A percentile compares a stretch with the other conserved stretches of the same genome.
Conservation (phyloP, 2,113 vertebrate genomes). For the Centropristis striata region DNA sequence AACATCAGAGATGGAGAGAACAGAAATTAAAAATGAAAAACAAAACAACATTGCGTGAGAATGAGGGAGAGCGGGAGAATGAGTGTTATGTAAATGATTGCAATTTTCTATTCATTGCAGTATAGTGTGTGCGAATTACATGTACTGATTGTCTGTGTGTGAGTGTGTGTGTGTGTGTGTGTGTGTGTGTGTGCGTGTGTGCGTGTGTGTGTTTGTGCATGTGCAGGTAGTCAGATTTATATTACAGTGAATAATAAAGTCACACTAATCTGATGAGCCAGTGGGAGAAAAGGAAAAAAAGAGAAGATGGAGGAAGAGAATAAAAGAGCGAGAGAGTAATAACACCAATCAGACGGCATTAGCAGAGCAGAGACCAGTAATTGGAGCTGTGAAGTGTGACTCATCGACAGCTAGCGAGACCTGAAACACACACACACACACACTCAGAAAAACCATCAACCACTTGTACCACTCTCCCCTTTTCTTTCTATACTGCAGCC, state of each 20-base stretch:
- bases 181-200: background rate
- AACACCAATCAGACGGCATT: conserved; percentile 71
- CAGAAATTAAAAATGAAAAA: background rate
- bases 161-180: background rate
- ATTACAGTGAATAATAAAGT: conserved; percentile 35
- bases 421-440: conserved; percentile 33
- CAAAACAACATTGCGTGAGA: background rate
- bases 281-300: background rate
- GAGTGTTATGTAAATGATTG: background rate
- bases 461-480: conserved; percentile 24
- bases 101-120: no score
- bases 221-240: conserved; percentile 5
- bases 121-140: background rate
- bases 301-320: conserved; percentile 9
- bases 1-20: background rate
- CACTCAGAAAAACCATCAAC: conserved; percentile 31
- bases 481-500: conserved; percentile 10
- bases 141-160: background rate
- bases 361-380: conserved; percentile 62
- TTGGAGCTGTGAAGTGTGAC: conserved; percentile 66
- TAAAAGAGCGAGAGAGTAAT: conserved; percentile 50
- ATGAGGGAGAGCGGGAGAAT: background rate
- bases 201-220: background rate
- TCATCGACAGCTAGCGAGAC: conserved; percentile 51
- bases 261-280: conserved; percentile 23